These are phyloP conservation scores for Oreohelix idahoensis DNA, from an alignment of 1,140 invertebrate species.

Conservation along the genomic window DNA sequence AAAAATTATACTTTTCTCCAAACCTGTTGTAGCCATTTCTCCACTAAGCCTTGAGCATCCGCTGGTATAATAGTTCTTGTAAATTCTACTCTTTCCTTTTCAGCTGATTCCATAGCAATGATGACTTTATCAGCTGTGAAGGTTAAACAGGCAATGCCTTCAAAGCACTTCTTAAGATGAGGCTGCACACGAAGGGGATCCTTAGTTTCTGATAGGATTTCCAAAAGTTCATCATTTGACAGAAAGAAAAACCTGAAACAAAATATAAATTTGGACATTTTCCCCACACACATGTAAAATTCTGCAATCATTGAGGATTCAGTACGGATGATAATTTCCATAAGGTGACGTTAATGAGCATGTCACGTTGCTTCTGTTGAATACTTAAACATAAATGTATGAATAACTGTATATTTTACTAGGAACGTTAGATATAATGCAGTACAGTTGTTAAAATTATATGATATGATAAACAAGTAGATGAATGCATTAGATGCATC, in stretches of 20 bases:
- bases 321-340: too few species aligned
- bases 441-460: too few species aligned
- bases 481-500: too few species aligned
- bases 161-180: constrained; percentile 74
- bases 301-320: too few species aligned
- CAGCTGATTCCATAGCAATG: constrained; percentile 89
- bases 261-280: too few species aligned
- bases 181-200: constrained; percentile 75
- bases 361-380: too few species aligned
- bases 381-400: too few species aligned
- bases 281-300: too few species aligned
- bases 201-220: constrained; percentile 73
- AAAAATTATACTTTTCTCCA: neutral
- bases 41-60: constrained; percentile 79
- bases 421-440: too few species aligned
- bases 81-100: constrained; percentile 88
- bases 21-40: constrained; percentile 72
- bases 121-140: constrained; percentile 83
- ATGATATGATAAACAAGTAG: too few species aligned
- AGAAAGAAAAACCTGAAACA: constrained; percentile 71
- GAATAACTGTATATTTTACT: too few species aligned
- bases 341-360: too few species aligned
- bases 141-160: constrained; percentile 78
- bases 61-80: constrained; percentile 86
- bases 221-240: constrained; percentile 79